Evolutionary conservation across 1,140 invertebrate species (phyloP).

Genomic region (Drosophila pseudoananassae): DNA sequence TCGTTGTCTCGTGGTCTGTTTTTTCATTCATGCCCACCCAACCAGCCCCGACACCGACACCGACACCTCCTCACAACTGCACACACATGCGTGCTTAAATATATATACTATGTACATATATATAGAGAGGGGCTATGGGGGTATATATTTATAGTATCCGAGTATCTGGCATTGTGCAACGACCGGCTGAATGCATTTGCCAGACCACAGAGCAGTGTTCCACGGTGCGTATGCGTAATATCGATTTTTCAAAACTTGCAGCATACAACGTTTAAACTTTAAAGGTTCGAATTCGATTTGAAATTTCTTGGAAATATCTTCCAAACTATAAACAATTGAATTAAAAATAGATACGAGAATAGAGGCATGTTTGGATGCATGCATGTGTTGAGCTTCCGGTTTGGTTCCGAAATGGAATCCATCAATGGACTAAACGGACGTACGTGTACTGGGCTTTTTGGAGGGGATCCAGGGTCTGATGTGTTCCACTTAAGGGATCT

Average conservation of each 20-base stretch:
- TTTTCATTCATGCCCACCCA: constrained; percentile 46
- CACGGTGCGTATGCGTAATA: constrained; percentile 48
- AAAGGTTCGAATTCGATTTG: background rate
- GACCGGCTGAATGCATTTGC: constrained; percentile 54
- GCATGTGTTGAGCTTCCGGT: constrained; percentile 37
- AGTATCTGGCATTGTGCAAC: constrained; percentile 49
- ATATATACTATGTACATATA: constrained; percentile 11
- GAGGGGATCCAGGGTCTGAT: background rate
- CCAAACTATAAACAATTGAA: constrained; percentile 24
- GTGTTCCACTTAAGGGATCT: constrained; percentile 56
- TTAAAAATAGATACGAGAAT: constrained; percentile 22
- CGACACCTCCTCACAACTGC: constrained; percentile 38
- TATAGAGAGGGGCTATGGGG: background rate
- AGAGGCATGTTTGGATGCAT: constrained; percentile 28
- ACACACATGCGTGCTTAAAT: constrained; percentile 10
- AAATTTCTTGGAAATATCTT: constrained; percentile 17
- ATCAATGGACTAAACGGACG: constrained; percentile 35
- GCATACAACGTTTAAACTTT: no score
- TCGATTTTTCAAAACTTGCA: constrained; percentile 24
- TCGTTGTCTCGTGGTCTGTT: constrained; percentile 48
- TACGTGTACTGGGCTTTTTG: no score
- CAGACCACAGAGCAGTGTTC: constrained; percentile 23
- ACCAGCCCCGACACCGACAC: background rate
- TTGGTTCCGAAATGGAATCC: constrained; percentile 26
- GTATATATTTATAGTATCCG: constrained; percentile 11